phyloP scores from a whole-genome alignment of 2,113 vertebrate genomes.

The Drymodes brunneopygia region DNA sequence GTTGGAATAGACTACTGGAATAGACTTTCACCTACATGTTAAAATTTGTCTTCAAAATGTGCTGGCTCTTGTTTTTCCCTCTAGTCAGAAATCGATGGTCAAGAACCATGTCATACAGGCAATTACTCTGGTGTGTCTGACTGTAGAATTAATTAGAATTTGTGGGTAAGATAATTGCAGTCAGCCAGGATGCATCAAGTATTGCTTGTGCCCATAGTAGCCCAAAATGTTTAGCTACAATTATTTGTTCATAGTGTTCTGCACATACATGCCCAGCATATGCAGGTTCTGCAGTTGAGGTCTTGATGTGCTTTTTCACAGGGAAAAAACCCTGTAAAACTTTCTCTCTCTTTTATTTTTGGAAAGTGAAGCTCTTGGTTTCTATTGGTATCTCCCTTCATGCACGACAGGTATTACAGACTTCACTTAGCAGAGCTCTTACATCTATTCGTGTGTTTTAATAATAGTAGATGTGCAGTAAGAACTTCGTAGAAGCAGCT shows the following conservation, averaged over 20 bases:
- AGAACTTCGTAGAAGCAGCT: neutral
- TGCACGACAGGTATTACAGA: neutral
- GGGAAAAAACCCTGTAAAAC: neutral
- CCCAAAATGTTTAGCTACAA: neutral
- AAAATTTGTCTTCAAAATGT: neutral
- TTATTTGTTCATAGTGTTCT: neutral
- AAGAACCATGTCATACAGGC: neutral
- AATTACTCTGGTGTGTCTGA: neutral
- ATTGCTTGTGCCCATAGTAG: neutral
- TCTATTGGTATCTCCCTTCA: neutral
- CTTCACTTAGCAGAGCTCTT: neutral
- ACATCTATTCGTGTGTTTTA: neutral
- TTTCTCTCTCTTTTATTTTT: neutral
- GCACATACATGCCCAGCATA: neutral
- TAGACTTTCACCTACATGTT: neutral
- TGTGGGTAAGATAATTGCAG: neutral
- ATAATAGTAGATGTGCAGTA: neutral
- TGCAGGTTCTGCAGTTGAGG: neutral
- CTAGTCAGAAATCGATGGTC: neutral
- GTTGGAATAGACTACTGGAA: neutral
- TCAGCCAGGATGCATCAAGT: neutral
- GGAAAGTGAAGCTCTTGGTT: neutral
- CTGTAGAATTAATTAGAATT: neutral
- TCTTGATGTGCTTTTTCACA: neutral
- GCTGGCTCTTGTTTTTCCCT: neutral